Percentiles rank a stretch among this genome's conserved stretches.
These are phyloP conservation scores for Plutomurus gul DNA, from an alignment of 1,140 invertebrate genomes.

Conservation along the genomic window DNA sequence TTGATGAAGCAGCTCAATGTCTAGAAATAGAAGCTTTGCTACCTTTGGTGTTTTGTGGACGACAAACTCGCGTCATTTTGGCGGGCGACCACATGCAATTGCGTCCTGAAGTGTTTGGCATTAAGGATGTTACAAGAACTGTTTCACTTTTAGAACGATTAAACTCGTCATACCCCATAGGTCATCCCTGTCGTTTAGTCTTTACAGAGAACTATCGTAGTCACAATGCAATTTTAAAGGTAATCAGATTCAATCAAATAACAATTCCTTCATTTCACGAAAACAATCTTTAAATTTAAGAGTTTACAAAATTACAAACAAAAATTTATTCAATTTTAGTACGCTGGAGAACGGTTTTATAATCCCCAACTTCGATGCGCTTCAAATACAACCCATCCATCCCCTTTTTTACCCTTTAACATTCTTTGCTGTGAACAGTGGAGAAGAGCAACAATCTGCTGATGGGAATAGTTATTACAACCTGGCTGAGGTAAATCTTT, in stretches of 20 bases:
- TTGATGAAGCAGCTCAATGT: constrained; percentile 87
- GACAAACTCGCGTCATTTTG: constrained; percentile 75
- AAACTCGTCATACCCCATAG: constrained; percentile 74
- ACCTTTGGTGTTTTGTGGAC: constrained; percentile 74
- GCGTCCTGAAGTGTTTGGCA: constrained; percentile 77
- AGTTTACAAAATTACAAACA: too few species aligned
- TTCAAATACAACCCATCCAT: constrained; percentile 43
- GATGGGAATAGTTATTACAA: constrained; percentile 86
- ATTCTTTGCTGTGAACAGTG: constrained; percentile 75
- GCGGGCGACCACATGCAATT: constrained; percentile 63
- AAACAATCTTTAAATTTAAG: not conserved
- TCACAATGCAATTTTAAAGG: constrained; percentile 75
- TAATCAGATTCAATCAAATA: not conserved
- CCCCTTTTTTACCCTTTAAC: constrained; percentile 61
- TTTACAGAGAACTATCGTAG: constrained; percentile 85
- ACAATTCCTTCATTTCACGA: not conserved
- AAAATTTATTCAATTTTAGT: constrained; percentile 18
- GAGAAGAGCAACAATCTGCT: constrained; percentile 73
- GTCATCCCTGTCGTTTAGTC: constrained; percentile 77
- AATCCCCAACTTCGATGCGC: constrained; percentile 19
- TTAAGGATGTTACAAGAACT: constrained; percentile 72
- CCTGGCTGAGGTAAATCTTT: constrained; percentile 70
- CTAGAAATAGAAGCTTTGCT: constrained; percentile 85
- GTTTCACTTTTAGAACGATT: constrained; percentile 77
- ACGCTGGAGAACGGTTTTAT: constrained; percentile 42